phyloP scores from a whole-genome alignment of 2,888 invertebrate genomes.

The Psococerastis gibbosa region DNA sequence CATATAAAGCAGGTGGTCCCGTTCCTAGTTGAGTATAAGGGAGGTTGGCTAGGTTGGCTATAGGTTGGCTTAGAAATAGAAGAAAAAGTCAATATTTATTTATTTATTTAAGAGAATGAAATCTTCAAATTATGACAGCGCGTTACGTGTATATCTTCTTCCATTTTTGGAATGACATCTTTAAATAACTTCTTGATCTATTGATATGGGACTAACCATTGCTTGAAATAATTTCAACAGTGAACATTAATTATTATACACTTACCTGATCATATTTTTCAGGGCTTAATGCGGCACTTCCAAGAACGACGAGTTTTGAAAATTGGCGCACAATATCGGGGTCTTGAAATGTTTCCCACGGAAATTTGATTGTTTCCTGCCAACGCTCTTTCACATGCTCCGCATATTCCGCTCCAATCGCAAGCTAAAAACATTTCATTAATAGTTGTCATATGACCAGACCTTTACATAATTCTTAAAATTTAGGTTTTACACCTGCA shows the following conservation, averaged over 20 bases:
- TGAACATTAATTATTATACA: not conserved
- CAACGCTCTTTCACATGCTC: slow-evolving; percentile 42
- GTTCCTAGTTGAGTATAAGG: no score
- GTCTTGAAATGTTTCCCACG: slow-evolving; percentile 54
- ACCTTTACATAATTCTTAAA: not conserved
- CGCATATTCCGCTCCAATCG: slow-evolving; percentile 26
- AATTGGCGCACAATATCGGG: slow-evolving; percentile 53
- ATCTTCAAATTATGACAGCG: no score
- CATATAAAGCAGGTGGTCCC: no score
- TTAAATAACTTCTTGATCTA: no score
- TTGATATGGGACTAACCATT: no score
- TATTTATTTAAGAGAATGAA: no score
- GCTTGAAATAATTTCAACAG: not conserved
- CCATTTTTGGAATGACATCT: no score
- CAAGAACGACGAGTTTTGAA: slow-evolving; percentile 48
- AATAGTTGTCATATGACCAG: no score
- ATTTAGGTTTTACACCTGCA: slow-evolving; percentile 1
- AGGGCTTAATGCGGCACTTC: slow-evolving; percentile 49
- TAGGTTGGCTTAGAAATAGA: no score
- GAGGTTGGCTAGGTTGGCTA: no score
- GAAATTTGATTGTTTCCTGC: slow-evolving; percentile 44
- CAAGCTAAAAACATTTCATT: slow-evolving; percentile 26
- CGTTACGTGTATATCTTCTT: no score
- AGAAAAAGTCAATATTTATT: not conserved
- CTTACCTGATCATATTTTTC: slow-evolving; percentile 28